These are phyloP conservation scores for Perccottus glenii DNA, from an alignment of 2,113 vertebrate species.

Conservation along the genomic window DNA sequence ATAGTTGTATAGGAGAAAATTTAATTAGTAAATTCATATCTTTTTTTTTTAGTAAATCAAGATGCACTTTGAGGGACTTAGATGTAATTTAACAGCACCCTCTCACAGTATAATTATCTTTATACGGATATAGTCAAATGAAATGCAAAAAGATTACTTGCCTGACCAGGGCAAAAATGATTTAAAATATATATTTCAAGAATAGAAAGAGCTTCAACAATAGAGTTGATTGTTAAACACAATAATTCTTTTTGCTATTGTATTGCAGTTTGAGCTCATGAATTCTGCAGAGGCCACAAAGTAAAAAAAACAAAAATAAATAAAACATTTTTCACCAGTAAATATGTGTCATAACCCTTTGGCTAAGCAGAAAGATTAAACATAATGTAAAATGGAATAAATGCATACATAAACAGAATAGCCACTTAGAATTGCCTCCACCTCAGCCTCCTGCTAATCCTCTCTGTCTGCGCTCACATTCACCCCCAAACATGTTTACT, in stretches of 20 bases:
- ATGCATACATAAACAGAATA: conserved; percentile 32
- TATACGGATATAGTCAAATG: no score
- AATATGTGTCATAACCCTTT: conserved; percentile 20
- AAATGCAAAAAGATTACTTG: no score
- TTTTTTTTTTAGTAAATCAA: no score
- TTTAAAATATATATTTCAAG: no score
- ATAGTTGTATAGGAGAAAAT: not conserved
- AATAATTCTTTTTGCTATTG: not conserved
- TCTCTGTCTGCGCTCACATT: not conserved
- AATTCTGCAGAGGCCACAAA: not conserved
- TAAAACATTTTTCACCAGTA: not conserved
- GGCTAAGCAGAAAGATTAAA: conserved; percentile 27
- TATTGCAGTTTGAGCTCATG: not conserved
- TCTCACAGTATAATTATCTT: no score
- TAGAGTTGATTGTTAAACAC: no score
- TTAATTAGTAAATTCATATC: not conserved
- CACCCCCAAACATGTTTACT: conserved; percentile 10
- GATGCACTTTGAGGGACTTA: no score
- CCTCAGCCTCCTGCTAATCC: not conserved
- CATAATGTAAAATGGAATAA: conserved; percentile 17
- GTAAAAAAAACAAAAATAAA: not conserved
- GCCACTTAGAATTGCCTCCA: conserved; percentile 12
- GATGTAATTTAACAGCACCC: no score
- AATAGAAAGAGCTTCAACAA: no score
- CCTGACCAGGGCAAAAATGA: no score